These are phyloP conservation scores for Eurois occulta DNA, from an alignment of 2,888 invertebrate genomes.

Conservation along the genomic window DNA sequence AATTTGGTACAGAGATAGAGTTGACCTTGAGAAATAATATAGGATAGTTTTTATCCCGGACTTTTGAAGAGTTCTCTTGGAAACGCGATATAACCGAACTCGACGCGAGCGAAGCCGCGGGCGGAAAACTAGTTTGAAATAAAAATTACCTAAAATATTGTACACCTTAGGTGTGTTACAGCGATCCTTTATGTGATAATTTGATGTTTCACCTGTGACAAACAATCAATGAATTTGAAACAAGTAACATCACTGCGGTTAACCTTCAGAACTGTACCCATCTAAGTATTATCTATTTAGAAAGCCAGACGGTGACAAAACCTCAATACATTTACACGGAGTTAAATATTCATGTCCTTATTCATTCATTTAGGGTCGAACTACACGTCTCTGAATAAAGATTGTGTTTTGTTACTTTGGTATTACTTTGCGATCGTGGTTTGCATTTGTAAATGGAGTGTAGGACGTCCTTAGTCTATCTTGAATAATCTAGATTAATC, in stretches of 20 bases:
- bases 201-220: background rate
- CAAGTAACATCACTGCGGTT: background rate
- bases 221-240: background rate
- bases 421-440: slow-evolving; percentile 29
- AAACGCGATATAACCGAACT: too few relatives aligned
- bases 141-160: too few relatives aligned
- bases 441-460: slow-evolving; percentile 36
- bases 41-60: too few relatives aligned
- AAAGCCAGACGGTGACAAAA: slow-evolving; percentile 15
- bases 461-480: background rate
- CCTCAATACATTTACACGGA: slow-evolving; percentile 23
- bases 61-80: too few relatives aligned
- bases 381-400: slow-evolving; percentile 30
- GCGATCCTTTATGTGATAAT: background rate
- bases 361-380: slow-evolving; percentile 30
- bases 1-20: too few relatives aligned
- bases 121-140: too few relatives aligned
- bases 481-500: slow-evolving; percentile 3
- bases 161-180: too few relatives aligned
- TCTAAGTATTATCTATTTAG: slow-evolving; percentile 20
- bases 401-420: slow-evolving; percentile 40
- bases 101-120: too few relatives aligned
- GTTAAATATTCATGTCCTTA: slow-evolving; percentile 38
- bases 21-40: too few relatives aligned
- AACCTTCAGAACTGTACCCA: background rate